Evolutionary conservation across 2,888 invertebrate species (phyloP).

Genomic region (Anaspis maculata): DNA sequence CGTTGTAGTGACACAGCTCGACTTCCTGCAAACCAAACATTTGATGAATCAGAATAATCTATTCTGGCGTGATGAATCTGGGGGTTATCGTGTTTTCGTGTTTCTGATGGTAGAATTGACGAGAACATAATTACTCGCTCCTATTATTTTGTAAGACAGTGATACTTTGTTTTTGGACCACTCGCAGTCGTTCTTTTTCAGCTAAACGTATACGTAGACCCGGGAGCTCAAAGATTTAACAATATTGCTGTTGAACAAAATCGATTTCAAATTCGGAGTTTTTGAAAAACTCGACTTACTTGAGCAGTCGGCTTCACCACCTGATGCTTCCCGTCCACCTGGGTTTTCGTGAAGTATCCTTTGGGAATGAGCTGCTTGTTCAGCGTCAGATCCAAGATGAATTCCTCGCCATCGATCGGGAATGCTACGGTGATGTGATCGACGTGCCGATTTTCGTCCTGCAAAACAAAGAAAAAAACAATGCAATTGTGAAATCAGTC

Average conservation of each 20-base stretch:
- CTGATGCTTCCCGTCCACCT: conserved; percentile 49
- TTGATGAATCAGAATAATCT: neutral
- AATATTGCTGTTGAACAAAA: no score
- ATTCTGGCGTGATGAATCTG: no score
- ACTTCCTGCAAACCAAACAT: conserved; percentile 52
- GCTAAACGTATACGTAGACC: no score
- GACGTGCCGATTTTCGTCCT: conserved; percentile 47
- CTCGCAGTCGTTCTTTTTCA: no score
- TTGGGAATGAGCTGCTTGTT: conserved; percentile 62
- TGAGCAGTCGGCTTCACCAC: conserved; percentile 48
- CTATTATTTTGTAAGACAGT: no score
- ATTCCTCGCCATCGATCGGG: conserved; percentile 56
- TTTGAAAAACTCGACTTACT: conserved; percentile 38
- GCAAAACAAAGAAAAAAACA: conserved; percentile 37
- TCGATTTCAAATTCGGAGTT: conserved; percentile 3
- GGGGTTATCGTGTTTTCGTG: no score
- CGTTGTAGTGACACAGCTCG: conserved; percentile 70
- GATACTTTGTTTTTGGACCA: no score
- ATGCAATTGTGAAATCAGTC: no score
- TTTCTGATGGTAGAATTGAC: no score
- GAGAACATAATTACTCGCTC: no score
- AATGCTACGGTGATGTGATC: conserved; percentile 56
- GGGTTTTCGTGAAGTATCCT: conserved; percentile 56
- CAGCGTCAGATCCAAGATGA: conserved; percentile 61
- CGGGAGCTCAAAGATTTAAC: no score